Base-by-base conservation (phyloP, 2,113 vertebrate species). In the Triplophysa tibetana region DNA sequence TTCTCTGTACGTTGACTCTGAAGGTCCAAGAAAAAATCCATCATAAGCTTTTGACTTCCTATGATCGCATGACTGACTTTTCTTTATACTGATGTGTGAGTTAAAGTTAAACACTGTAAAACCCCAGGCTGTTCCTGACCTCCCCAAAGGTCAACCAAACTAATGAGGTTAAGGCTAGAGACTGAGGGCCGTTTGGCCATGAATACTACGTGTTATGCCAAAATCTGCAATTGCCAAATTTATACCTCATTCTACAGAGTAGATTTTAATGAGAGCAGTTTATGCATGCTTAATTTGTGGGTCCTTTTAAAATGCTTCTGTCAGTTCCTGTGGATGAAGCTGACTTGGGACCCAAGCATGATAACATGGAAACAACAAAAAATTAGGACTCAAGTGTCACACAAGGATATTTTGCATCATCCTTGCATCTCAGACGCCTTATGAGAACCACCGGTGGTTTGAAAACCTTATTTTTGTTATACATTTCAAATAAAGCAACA, bases 151-250 rank as follows among this genome's bases (percentile, higher is more conserved):
- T 81, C 85, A 81, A 68, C 45, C 11, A 41, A 66, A 60, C 56
- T 73, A 80, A 77, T 84, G 76, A 83, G 81, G 78, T 78, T 73
- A 81, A 78, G 62, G 43, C 45, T 66, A 52, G 72, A 82, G 38
- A 80, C 70, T 67, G 77, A 64, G 84, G 84, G 80, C 65, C 75
- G 60, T 81, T 83, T 87, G 84, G 82, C 81, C 68, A 41, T 12
- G 77, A 63, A 66, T 33, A 33, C 33, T 17, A 61, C 13, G 52
- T 38, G 19, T 60, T 82, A 73, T 76, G 83, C 80, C 83, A 85
- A 80, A 85, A 80, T 70, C 66, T 70, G 33, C 72, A 60, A 66
- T 45, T 83, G 82, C 82, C 85, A 86, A 70, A 70, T 78, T 38
- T 83, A 72, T 72, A 84, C 79, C 82, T 83, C 63, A 21, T 77